A percentile compares a stretch with the other conserved stretches of the same genome.
phyloP scores from a whole-genome alignment of 2,113 vertebrate species.

The Sorex fumeus region DNA sequence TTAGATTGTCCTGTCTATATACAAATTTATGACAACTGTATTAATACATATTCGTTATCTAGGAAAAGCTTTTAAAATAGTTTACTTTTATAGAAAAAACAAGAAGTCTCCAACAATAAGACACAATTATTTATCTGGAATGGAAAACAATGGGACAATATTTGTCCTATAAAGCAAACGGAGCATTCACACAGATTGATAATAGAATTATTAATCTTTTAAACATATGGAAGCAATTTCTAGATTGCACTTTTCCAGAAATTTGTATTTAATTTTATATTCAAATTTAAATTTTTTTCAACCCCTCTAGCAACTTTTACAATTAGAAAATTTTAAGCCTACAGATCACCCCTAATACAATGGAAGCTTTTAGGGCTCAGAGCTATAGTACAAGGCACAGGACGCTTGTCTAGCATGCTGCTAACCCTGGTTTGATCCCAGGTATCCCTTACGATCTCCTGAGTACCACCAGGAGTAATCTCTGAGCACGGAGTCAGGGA shows the following conservation, averaged over 20 bases:
- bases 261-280: background rate
- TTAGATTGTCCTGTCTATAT: background rate
- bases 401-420: background rate
- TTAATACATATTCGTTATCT: slow-evolving; percentile 36
- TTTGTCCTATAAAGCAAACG: slow-evolving; percentile 21
- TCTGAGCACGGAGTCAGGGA: background rate
- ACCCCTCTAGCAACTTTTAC: background rate
- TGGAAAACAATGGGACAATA: slow-evolving; percentile 41
- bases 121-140: slow-evolving; percentile 17
- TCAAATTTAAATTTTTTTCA: background rate
- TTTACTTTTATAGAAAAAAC: slow-evolving; percentile 1
- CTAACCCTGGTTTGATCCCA: too few species aligned
- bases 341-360: slow-evolving; percentile 15
- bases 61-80: background rate
- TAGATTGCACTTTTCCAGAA: background rate
- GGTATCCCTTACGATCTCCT: too few species aligned
- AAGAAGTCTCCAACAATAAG: slow-evolving; percentile 2
- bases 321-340: slow-evolving; percentile 50
- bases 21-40: slow-evolving; percentile 5
- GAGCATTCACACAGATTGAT: too few species aligned
- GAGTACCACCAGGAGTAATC: background rate
- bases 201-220: too few species aligned
- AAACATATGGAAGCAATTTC: slow-evolving; percentile 24
- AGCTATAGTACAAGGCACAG: background rate
- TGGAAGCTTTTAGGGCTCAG: background rate